phyloP scores from a whole-genome alignment of 2,113 vertebrate genomes.

The Indri indri region DNA sequence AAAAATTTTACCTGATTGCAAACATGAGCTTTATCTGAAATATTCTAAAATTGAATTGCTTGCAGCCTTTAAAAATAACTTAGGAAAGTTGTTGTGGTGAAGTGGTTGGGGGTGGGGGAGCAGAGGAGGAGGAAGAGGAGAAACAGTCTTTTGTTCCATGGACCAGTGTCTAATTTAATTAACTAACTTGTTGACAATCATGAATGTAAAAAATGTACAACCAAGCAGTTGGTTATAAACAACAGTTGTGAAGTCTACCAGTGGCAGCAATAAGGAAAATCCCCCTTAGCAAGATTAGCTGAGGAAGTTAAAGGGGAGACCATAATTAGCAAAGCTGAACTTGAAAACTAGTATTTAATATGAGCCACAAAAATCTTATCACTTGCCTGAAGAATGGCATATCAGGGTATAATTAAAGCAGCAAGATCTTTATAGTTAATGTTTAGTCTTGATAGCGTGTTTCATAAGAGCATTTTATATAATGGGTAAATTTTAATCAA shows the following conservation, averaged over 20 bases:
- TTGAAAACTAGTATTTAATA: constrained; percentile 67
- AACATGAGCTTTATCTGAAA: constrained; percentile 9
- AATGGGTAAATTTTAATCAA: constrained; percentile 58
- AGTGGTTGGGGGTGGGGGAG: accelerated
- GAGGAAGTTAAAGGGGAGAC: constrained; percentile 24
- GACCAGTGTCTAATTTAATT: not conserved
- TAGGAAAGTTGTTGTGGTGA: not conserved
- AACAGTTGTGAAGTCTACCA: not conserved
- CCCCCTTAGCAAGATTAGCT: constrained; percentile 20
- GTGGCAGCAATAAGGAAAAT: not conserved
- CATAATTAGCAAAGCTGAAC: constrained; percentile 57
- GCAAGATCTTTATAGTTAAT: constrained; percentile 72
- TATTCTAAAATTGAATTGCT: not conserved
- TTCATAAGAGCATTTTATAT: constrained; percentile 64
- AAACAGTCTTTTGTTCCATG: not conserved
- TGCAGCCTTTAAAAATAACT: not conserved
- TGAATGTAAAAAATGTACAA: not conserved
- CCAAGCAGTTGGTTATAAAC: not conserved
- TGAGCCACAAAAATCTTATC: constrained; percentile 78
- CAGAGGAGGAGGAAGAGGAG: not conserved
- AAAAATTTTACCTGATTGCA: not conserved
- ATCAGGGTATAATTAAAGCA: constrained; percentile 77
- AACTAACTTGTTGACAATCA: constrained; percentile 8
- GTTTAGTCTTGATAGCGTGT: constrained; percentile 62
- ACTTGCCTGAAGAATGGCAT: constrained; percentile 70